These are phyloP conservation scores for Drosophila ezoana DNA, from an alignment of 2,888 invertebrate species.

Conservation along the genomic window DNA sequence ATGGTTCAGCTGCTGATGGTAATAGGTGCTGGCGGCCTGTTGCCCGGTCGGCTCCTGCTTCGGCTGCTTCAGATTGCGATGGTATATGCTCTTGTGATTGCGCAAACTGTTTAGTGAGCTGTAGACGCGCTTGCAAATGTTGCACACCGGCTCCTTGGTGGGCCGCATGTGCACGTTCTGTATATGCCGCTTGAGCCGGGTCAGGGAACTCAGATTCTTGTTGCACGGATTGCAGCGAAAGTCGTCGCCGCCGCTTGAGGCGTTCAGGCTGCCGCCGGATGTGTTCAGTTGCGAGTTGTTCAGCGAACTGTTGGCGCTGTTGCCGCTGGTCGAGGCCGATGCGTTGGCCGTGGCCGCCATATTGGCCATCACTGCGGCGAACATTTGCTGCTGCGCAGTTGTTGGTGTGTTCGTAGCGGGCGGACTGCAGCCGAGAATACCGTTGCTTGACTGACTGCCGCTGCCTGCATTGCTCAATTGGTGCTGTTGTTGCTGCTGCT, in stretches of 20 bases:
- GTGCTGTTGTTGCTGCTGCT: conserved; percentile 24
- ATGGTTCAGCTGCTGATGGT: conserved; percentile 76
- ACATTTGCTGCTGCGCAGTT: conserved; percentile 78
- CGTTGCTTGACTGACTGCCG: conserved; percentile 60
- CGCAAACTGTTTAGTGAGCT: conserved; percentile 95
- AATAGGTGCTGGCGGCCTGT: conserved; percentile 64
- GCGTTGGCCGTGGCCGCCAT: conserved; percentile 76
- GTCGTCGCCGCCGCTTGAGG: conserved; percentile 88
- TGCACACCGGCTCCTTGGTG: conserved; percentile 95
- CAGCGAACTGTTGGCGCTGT: conserved; percentile 64
- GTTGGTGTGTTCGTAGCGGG: conserved; percentile 55
- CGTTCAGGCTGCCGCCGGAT: conserved; percentile 68
- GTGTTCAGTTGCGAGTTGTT: conserved; percentile 69
- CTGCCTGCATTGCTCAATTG: conserved; percentile 45
- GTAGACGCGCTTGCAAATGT: conserved; percentile 96
- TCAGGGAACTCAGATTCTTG: conserved; percentile 94
- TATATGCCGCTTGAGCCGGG: conserved; percentile 95
- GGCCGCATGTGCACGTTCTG: conserved; percentile 96
- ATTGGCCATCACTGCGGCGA: conserved; percentile 82
- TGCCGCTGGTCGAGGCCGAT: conserved; percentile 81
- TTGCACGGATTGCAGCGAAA: conserved; percentile 96
- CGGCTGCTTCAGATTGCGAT: conserved; percentile 92
- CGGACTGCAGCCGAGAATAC: conserved; percentile 63
- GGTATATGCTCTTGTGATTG: conserved; percentile 97
- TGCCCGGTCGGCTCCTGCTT: conserved; percentile 82